These are phyloP conservation scores for Furcula furcula DNA, from an alignment of 2,888 invertebrate genomes.

Conservation along the genomic window DNA sequence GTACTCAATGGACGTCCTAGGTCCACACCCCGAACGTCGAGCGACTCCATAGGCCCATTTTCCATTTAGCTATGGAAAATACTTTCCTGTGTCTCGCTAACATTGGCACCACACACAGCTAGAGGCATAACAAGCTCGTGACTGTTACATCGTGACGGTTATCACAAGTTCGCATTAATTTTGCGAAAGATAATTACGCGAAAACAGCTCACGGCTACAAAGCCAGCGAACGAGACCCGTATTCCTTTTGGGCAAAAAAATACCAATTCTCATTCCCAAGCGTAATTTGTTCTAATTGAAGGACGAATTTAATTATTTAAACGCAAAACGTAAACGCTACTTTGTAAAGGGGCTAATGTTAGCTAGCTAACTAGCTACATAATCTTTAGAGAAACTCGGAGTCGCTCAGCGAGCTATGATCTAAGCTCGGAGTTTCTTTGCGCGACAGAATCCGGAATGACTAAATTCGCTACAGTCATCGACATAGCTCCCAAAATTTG, in stretches of 20 bases:
- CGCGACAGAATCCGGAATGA: too few relatives aligned
- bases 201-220: slow-evolving; percentile 33
- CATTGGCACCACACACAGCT: background rate
- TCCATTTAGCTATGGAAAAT: too few relatives aligned
- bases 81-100: background rate
- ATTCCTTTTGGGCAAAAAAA: slow-evolving; percentile 25
- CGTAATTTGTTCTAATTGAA: slow-evolving; percentile 13
- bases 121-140: slow-evolving; percentile 25
- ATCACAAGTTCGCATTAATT: slow-evolving; percentile 37
- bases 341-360: too few relatives aligned
- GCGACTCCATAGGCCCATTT: too few relatives aligned
- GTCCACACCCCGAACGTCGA: too few relatives aligned
- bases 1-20: too few relatives aligned
- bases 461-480: too few relatives aligned
- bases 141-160: slow-evolving; percentile 35
- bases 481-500: too few relatives aligned
- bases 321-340: slow-evolving; percentile 2
- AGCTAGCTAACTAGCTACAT: too few relatives aligned
- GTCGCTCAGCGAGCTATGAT: too few relatives aligned
- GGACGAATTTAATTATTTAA: slow-evolving; percentile 5
- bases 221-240: slow-evolving; percentile 10
- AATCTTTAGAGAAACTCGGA: too few relatives aligned
- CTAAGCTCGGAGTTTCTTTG: too few relatives aligned
- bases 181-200: slow-evolving; percentile 44
- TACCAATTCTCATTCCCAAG: slow-evolving; percentile 24